Percentiles rank a stretch among this genome's conserved stretches.
Conservation (phyloP, 2,797 vertebrate genomes). For the Chelidonichthys spinosus region DNA sequence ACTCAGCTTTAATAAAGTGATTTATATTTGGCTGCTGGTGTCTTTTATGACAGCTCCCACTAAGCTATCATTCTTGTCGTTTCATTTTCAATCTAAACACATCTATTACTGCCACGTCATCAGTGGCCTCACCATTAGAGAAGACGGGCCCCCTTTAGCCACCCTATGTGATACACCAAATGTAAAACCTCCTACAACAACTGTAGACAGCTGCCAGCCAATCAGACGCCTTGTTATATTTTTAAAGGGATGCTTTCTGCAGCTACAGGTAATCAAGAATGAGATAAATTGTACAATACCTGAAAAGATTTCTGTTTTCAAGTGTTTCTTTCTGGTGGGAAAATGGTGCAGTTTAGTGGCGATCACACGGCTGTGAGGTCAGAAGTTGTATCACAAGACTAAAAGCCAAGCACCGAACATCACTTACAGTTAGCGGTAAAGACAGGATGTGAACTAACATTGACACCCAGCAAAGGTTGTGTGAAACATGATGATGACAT, state of each 20-base stretch:
- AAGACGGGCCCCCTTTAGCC: too few species aligned
- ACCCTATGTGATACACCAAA: too few species aligned
- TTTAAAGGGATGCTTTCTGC: not conserved
- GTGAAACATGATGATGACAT: conserved; percentile 5
- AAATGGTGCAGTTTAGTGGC: not conserved
- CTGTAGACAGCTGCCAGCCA: not conserved
- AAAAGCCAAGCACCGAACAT: not conserved
- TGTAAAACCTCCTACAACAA: too few species aligned
- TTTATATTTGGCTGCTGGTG: not conserved
- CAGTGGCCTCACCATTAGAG: too few species aligned
- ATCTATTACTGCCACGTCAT: too few species aligned
- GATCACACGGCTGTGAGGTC: not conserved
- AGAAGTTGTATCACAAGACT: not conserved
- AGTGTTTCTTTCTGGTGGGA: not conserved
- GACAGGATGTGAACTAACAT: not conserved
- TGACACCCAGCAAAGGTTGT: conserved; percentile 4
- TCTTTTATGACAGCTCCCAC: too few species aligned
- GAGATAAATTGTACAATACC: not conserved
- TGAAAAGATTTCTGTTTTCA: not conserved
- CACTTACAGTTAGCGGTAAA: not conserved
- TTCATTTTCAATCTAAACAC: too few species aligned
- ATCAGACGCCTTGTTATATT: not conserved
- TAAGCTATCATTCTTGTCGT: too few species aligned
- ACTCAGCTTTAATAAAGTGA: not conserved
- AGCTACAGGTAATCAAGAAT: not conserved